Evolutionary conservation across 2,888 invertebrate species (phyloP), one percentile per base, ranked within the genome.

Genomic region (Gibbula magus): DNA sequence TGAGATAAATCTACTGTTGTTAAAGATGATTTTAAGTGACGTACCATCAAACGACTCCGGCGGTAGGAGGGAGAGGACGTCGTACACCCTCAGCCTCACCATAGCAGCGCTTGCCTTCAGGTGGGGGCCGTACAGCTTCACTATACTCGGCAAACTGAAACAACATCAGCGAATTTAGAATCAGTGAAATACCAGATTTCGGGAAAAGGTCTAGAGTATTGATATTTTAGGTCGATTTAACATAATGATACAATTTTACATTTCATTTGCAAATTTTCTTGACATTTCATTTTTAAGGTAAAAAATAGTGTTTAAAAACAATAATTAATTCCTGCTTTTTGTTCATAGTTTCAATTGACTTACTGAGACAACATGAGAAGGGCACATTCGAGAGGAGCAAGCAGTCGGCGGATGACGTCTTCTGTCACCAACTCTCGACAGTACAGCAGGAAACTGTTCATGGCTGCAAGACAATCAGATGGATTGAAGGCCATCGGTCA

Each of bases 291-390:
- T 45, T 45, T 10, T 5, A 35, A 35, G 4, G 1, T 45, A 13
- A 10, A 1, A 45, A 8, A 4, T 10, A 45, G 10, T 45, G 4
- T 8, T 45, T 45, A 10, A 1, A 45, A 45, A 13, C 13, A 1
- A 45, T 45, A 10, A n/a, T 13, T 45, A 7, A 45, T 13, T 45
- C 45, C 13, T 5, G 45, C 5, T 45, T 45, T 45, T 13, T 13
- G n/a, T 13, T 5, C 45, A 5, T 5, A 35, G 8, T 35, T 10
- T 45, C 5, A 45, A 45, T 61, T 35, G 56, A 93, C 95, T 94
- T 94, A 98, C 98, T 97, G 98, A 53, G 97, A 96, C 84, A 99
- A 94, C 95, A 99, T 98, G 73, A 97, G 96, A 29, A 99, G 95
- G 16, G 99, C 98, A 87, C 98, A 97, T 93, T 99, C 99, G 79